phyloP scores from a whole-genome alignment of 2,797 vertebrate genomes.

The Brachyrhaphis roseni region DNA sequence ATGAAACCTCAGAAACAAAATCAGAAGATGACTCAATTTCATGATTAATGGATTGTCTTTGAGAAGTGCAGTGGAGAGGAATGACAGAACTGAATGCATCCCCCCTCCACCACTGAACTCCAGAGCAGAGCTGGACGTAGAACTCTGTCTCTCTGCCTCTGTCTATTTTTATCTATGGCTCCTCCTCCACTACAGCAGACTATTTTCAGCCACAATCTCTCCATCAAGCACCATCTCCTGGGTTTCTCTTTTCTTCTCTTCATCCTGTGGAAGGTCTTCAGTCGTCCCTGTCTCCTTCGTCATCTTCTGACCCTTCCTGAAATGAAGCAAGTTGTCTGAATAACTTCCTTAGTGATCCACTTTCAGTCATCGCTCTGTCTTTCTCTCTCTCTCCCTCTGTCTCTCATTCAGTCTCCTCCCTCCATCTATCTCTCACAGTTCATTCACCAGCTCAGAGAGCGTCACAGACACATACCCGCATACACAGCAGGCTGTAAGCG shows the following conservation, averaged over 20 bases:
- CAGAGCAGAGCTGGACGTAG: slow-evolving; percentile 59
- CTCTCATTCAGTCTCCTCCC: slow-evolving; percentile 14
- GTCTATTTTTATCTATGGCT: slow-evolving; percentile 71
- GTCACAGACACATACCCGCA: slow-evolving; percentile 23
- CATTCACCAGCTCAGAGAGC: slow-evolving; percentile 65
- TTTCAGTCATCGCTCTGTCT: slow-evolving; percentile 17
- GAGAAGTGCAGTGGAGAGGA: slow-evolving; percentile 43
- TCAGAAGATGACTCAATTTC: slow-evolving; percentile 8
- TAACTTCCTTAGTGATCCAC: slow-evolving; percentile 66
- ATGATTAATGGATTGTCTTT: slow-evolving; percentile 49
- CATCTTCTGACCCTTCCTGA: slow-evolving; percentile 3
- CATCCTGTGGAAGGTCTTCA: neutral
- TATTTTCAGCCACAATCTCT: slow-evolving; percentile 58
- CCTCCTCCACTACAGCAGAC: slow-evolving; percentile 59
- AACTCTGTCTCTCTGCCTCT: slow-evolving; percentile 29
- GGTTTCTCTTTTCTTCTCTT: slow-evolving; percentile 10
- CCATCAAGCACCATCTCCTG: slow-evolving; percentile 50
- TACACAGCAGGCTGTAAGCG: slow-evolving; percentile 43
- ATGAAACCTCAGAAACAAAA: neutral
- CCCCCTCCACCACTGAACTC: slow-evolving; percentile 17
- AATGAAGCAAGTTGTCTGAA: slow-evolving; percentile 35
- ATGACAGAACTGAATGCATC: slow-evolving; percentile 37
- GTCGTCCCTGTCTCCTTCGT: neutral
- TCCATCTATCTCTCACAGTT: slow-evolving; percentile 25
- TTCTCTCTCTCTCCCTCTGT: neutral